Base-by-base conservation (phyloP, 2,113 vertebrate genomes). In the Paratilapia polleni region DNA sequence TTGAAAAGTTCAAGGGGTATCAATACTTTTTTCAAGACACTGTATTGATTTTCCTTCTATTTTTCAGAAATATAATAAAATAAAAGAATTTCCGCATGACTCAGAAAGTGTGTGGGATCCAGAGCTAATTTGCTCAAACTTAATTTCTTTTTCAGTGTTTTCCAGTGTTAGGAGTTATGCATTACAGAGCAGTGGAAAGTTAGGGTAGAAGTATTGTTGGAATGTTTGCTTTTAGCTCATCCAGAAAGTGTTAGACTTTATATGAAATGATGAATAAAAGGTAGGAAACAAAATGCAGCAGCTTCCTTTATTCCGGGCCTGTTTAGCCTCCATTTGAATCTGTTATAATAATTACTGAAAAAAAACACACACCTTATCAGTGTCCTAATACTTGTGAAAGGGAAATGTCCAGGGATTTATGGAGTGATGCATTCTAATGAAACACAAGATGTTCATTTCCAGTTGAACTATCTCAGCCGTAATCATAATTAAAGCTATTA, bases 401-500 rank as follows among this genome's bases (percentile, higher is more conserved):
- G n/a, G 80, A 84, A 78, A 61, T 36, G 41, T 47, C 56, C 36
- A 22, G 66, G 26, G 70, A 75, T 73, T 54, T 73, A 54, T 54
- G 68, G 19, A 73, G 47, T 73, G 31, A 49, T 6, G 22, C 63
- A 58, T 54, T 80, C 19, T 70, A 70, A 62, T 82, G 36, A 79
- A 85, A 81, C 31, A 64, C 64, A 74, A 52, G 56, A 57, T 86
- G 17, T 64, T 78, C 77, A 38, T 86, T 86, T 78, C 49, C 80
- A 73, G n/a, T 28, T 54, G 60, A 84, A 77, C 82, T 49, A 81
- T 84, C 52, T 75, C 78, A 60, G 22, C 76, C 8, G 38, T 78
- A 84, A 84, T 87, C 31, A 84, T 88, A 87, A 93, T 88, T 87
- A 62, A 28, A 54, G 87, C 54, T 43, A 77, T 86, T 88, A 88